These are phyloP conservation scores for Triplophysa rosa DNA, from an alignment of 2,113 vertebrate genomes.

Conservation along the genomic window DNA sequence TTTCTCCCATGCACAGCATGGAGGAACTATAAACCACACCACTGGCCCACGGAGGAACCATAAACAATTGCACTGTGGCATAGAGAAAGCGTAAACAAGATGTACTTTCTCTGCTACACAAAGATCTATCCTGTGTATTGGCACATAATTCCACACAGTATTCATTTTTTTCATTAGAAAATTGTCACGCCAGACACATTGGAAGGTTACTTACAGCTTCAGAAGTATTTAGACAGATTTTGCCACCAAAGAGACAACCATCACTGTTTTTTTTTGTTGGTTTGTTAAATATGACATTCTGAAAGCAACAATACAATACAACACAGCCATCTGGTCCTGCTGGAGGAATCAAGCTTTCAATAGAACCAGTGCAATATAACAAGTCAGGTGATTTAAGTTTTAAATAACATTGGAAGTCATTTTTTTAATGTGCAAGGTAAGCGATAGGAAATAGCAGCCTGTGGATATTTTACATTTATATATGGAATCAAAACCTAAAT, in stretches of 20 bases:
- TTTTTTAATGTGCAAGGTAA: no score
- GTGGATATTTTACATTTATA: neutral
- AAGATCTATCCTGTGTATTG: conserved; percentile 48
- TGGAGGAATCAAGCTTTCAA: neutral
- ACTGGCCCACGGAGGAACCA: conserved; percentile 56
- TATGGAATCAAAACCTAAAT: neutral
- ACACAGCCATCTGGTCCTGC: neutral
- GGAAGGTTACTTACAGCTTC: neutral
- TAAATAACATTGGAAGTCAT: no score
- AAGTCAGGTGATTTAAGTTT: neutral
- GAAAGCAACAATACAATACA: neutral
- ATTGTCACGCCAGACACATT: neutral
- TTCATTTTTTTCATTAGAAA: conserved; percentile 55
- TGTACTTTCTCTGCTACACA: conserved; percentile 41
- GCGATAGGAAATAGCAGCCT: no score
- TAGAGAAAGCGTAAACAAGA: conserved; percentile 61
- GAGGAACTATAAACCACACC: conserved; percentile 58
- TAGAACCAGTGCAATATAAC: neutral
- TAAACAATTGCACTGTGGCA: conserved; percentile 57
- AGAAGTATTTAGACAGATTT: neutral
- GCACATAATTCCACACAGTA: conserved; percentile 49
- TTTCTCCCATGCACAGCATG: conserved; percentile 25
- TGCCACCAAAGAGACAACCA: neutral
- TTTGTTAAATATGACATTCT: neutral
- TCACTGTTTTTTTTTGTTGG: conserved; percentile 9